phyloP scores from a whole-genome alignment of 2,888 invertebrate species.

The Apotomis betuletana region DNA sequence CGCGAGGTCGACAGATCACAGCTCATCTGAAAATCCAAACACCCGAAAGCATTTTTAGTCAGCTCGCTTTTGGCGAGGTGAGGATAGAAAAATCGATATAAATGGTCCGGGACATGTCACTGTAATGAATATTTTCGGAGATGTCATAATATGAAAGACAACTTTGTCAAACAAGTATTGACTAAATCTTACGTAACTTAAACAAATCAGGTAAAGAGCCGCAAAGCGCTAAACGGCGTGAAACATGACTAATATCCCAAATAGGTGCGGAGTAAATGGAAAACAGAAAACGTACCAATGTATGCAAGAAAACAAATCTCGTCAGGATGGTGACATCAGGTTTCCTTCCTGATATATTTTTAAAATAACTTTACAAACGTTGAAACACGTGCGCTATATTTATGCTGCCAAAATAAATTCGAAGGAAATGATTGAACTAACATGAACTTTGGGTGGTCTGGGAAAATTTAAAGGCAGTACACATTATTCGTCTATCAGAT shows the following conservation, averaged over 20 bases:
- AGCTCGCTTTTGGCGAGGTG: no score
- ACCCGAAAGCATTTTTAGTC: no score
- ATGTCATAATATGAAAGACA: conserved; percentile 5
- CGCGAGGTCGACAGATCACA: no score
- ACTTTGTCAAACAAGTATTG: conserved; percentile 24
- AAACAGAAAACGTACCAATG: conserved; percentile 15
- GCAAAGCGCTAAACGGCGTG: conserved; percentile 12
- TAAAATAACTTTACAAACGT: conserved; percentile 6
- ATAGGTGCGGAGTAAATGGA: conserved; percentile 17
- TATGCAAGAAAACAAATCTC: conserved; percentile 14
- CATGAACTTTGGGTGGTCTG: neutral
- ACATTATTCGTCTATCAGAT: no score
- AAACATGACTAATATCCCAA: conserved; percentile 32
- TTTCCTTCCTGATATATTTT: neutral
- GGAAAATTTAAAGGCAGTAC: no score
- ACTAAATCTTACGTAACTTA: conserved; percentile 26
- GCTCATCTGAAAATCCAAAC: no score
- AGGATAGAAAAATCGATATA: no score
- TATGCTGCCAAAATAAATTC: conserved; percentile 1
- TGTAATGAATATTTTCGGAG: no score
- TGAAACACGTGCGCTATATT: conserved; percentile 10
- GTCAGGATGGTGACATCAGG: conserved; percentile 13
- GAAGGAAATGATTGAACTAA: neutral
- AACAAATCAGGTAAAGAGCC: conserved; percentile 12
- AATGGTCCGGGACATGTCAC: no score